Evolutionary conservation across 2,797 vertebrate genomes (phyloP).

Genomic region (Pipistrellus nathusii): DNA sequence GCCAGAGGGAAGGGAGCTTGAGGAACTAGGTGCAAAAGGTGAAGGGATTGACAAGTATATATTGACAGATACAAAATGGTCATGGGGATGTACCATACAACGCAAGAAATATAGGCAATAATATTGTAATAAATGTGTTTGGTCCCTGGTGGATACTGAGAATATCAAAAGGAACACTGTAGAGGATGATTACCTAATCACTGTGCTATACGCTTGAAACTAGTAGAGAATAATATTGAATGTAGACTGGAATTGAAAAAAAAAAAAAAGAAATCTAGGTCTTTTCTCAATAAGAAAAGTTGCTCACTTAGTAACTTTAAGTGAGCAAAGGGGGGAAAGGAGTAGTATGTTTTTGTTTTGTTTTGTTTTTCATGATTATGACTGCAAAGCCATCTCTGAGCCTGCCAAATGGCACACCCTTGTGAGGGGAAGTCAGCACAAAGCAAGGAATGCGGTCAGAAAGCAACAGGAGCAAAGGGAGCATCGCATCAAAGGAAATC

Average conservation of each 20-base stretch:
- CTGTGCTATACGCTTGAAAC: neutral
- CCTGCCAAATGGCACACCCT: neutral
- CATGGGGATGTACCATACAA: neutral
- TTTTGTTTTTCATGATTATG: neutral
- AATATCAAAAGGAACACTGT: neutral
- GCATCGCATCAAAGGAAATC: neutral
- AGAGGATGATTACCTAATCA: neutral
- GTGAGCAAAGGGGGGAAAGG: rapidly evolving
- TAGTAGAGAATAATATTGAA: neutral
- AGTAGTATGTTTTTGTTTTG: neutral
- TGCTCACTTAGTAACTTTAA: neutral
- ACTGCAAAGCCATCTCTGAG: neutral
- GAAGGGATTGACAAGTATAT: neutral
- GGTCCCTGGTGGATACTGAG: neutral
- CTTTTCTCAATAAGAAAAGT: neutral
- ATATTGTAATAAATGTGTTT: neutral
- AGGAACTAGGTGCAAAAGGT: neutral
- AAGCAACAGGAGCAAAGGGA: neutral
- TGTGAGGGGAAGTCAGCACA: neutral
- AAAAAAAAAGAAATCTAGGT: neutral
- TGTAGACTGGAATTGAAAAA: neutral
- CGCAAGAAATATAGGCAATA: neutral
- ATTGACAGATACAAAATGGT: neutral
- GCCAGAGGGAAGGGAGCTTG: no score
- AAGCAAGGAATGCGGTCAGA: neutral